Base-by-base conservation (phyloP, 2,888 invertebrate species). In the Sesamia inferens region DNA sequence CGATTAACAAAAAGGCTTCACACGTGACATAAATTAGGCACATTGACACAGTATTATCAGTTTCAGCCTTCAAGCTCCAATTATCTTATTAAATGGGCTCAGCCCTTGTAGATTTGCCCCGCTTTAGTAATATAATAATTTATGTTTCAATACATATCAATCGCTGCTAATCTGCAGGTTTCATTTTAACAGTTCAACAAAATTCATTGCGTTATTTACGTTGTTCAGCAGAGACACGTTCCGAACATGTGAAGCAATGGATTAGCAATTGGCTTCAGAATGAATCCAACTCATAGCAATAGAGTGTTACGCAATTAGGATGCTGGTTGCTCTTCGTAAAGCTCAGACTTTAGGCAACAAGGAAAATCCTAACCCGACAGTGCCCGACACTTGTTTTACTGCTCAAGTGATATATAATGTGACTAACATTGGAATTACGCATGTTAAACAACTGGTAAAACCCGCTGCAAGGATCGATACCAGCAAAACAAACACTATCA, bases 1-100 rank as follows among this genome's bases (percentile, higher is more conserved):
- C 66, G 65, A 82, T 81, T 81, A 78, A 65, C 48, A 55, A 57
- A 76, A 70, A 69, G 81, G 75, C 73, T 82, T 82, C 78, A 55
- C 64, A 59, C 62, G 24, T 68, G 76, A 76, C 74, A 76, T 57
- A 65, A 68, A 76, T 77, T 71, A 51, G 82, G 67, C 44, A 65
- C 14, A 57, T 47, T 76, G 67, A 71, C 69, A 44, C 55, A 66
- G 44, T 74, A 55, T 68, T 75, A 81, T 70, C 70, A 66, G 62
- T 58, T 47, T 65, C 42, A 63, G 39, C 61, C 72, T 78, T 82
- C 59, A 24, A 65, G 57, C 54, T 78, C 19, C 55, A 66, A 5
- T 79, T 67, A 79, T 76, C 71, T 31, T 57, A 31, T 76, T 70
- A 75, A 72, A 39, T 47, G 39, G 5, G 31, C 39, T 74, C 44